Evolutionary conservation across 2,113 vertebrate genomes (phyloP).

Genomic region (Pterophyllum scalare): DNA sequence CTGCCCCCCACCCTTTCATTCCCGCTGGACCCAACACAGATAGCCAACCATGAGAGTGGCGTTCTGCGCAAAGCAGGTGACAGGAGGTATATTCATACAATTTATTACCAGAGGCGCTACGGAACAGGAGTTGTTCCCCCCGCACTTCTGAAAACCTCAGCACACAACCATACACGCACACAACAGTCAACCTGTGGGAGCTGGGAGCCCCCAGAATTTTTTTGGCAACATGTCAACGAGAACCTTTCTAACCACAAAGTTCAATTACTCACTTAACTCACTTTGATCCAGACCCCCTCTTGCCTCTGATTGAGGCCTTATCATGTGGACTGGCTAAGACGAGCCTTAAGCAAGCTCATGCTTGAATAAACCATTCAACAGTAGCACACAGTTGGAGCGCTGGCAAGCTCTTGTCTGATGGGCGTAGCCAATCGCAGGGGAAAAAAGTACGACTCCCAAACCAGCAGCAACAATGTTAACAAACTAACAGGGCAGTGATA

Average conservation of each 20-base stretch:
- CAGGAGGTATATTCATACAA: slow-evolving; percentile 5
- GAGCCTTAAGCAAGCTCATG: slow-evolving; percentile 10
- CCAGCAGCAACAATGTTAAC: not conserved
- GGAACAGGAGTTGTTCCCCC: not conserved
- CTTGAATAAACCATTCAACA: slow-evolving; percentile 21
- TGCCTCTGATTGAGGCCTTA: slow-evolving; percentile 38
- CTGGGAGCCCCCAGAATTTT: slow-evolving; percentile 15
- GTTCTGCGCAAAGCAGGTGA: not conserved
- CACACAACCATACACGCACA: not conserved
- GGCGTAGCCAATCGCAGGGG: not conserved
- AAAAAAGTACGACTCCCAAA: not conserved
- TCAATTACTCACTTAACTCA: slow-evolving; percentile 66
- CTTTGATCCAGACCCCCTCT: slow-evolving; percentile 53
- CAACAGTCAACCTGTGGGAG: slow-evolving; percentile 44
- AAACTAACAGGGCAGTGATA: slow-evolving; percentile 9
- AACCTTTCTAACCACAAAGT: slow-evolving; percentile 72
- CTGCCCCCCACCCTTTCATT: not conserved
- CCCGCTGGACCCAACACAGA: not conserved
- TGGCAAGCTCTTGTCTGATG: not conserved
- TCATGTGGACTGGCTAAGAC: slow-evolving; percentile 36
- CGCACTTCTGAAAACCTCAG: not conserved
- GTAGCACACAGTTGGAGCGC: not conserved
- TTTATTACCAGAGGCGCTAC: not conserved
- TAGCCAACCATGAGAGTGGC: not conserved
- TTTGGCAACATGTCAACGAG: slow-evolving; percentile 56